Percentiles rank a stretch among this genome's conserved stretches.
These are phyloP conservation scores for Siniperca scherzeri DNA, from an alignment of 2,797 vertebrate genomes.

Conservation along the genomic window DNA sequence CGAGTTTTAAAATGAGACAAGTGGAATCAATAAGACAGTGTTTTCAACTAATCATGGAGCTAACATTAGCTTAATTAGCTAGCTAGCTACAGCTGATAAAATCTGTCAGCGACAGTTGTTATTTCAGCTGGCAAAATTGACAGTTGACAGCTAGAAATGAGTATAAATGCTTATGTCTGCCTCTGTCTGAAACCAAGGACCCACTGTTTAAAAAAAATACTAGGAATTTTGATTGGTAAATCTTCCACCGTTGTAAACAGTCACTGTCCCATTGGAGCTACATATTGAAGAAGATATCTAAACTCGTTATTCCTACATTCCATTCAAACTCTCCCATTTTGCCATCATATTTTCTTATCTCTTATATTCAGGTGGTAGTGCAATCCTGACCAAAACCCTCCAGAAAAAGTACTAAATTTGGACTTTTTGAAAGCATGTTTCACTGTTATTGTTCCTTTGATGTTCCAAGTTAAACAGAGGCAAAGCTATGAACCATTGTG, in stretches of 20 bases:
- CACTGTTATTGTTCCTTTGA: constrained; percentile 33
- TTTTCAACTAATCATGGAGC: neutral
- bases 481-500: constrained; percentile 54
- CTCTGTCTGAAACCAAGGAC: neutral
- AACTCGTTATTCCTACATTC: neutral
- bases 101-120: neutral
- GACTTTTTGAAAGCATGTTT: constrained; percentile 5
- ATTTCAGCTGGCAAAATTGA: neutral
- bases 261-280: neutral
- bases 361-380: neutral
- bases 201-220: neutral
- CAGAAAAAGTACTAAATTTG: neutral
- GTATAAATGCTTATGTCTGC: neutral
- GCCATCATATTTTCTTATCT: constrained; percentile 33
- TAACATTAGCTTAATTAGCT: neutral
- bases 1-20: neutral
- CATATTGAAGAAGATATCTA: neutral
- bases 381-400: neutral
- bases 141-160: too few relatives aligned
- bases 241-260: neutral
- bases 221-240: too few relatives aligned
- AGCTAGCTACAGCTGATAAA: neutral
- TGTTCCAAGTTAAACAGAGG: constrained; percentile 26
- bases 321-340: neutral
- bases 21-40: neutral